Percentiles rank a stretch among this genome's conserved stretches.
phyloP scores from a whole-genome alignment of 2,888 invertebrate species.

The Eutolmus rufibarbis region DNA sequence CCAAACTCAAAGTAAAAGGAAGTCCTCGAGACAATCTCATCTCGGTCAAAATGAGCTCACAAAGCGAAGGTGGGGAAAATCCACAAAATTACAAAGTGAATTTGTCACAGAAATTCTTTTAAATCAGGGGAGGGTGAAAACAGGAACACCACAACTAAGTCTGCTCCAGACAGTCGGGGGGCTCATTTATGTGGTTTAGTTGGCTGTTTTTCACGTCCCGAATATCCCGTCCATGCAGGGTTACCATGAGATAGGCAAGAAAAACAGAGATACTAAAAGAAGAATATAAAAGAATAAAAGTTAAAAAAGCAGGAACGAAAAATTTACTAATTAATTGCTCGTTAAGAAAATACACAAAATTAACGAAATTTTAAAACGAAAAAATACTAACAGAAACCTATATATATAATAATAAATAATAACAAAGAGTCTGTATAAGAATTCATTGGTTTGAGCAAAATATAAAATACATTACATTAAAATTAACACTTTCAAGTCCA shows the following conservation, averaged over 20 bases:
- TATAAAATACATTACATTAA: no score
- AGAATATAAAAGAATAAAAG: no score
- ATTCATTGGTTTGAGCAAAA: no score
- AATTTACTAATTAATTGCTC: no score
- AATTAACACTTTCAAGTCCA: no score
- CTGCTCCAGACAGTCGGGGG: not conserved
- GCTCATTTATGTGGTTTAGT: not conserved
- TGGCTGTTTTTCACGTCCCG: not conserved
- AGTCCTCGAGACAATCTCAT: not conserved
- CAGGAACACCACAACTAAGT: not conserved
- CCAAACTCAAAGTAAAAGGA: not conserved
- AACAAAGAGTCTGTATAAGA: no score
- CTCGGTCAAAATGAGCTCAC: not conserved
- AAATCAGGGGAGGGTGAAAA: not conserved
- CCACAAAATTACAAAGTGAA: slow-evolving; percentile 51
- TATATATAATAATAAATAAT: no score
- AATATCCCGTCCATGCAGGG: not conserved
- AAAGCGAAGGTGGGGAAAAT: not conserved
- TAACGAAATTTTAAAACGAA: no score
- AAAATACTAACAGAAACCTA: no score
- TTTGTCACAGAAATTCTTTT: slow-evolving; percentile 58
- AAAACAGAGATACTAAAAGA: not conserved
- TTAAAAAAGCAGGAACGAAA: no score
- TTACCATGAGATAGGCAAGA: not conserved
- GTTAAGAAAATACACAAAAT: no score